These are phyloP conservation scores for Linnaemya tessellans DNA, from an alignment of 2,888 invertebrate genomes.

Conservation along the genomic window DNA sequence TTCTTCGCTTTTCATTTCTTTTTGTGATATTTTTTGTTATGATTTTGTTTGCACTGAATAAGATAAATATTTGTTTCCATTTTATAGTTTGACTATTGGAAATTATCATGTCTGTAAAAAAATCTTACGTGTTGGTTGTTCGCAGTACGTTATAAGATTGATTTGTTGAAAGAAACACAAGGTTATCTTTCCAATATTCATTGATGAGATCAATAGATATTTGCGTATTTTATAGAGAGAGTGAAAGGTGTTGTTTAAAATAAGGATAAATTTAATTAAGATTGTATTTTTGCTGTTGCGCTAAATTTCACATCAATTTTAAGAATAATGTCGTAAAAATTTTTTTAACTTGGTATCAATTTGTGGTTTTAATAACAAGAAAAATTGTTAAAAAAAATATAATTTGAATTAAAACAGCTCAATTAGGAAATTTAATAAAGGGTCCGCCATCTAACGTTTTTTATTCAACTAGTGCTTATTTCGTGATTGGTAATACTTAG, in stretches of 20 bases:
- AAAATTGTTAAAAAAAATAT: too few relatives aligned
- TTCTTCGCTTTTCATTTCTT: too few relatives aligned
- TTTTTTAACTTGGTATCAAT: too few relatives aligned
- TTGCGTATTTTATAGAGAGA: background rate
- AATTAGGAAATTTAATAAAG: too few relatives aligned
- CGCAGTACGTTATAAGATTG: conserved; percentile 43
- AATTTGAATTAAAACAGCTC: too few relatives aligned
- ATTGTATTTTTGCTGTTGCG: conserved; percentile 42
- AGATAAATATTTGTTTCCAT: conserved; percentile 26
- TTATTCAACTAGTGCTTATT: too few relatives aligned
- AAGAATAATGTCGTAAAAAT: background rate
- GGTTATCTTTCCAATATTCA: conserved; percentile 28
- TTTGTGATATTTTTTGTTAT: conserved; percentile 1
- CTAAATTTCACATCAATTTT: conserved; percentile 43
- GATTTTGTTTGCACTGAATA: background rate
- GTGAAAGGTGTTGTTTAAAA: background rate
- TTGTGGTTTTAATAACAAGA: too few relatives aligned
- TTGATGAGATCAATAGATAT: conserved; percentile 44
- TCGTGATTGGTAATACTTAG: too few relatives aligned
- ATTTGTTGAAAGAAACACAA: conserved; percentile 57
- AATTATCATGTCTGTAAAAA: background rate
- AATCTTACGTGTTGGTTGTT: background rate
- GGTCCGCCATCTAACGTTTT: too few relatives aligned
- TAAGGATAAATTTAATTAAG: conserved; percentile 48
- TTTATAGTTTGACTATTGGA: conserved; percentile 9